phyloP scores from a whole-genome alignment of 2,888 invertebrate genomes.

The Trichopria drosophilae region DNA sequence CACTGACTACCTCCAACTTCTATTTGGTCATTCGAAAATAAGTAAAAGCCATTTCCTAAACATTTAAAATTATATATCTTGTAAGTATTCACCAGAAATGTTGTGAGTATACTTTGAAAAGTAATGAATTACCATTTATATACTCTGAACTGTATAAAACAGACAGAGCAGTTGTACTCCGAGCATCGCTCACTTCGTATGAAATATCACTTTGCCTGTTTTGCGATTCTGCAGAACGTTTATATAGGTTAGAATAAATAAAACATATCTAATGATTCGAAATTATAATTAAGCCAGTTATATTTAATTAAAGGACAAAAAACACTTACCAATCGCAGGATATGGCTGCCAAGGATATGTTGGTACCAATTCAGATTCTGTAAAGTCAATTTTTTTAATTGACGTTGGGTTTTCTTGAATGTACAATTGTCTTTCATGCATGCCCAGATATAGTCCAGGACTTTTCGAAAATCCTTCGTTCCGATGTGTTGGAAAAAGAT shows the following conservation, averaged over 20 bases:
- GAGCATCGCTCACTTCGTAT: conserved; percentile 47
- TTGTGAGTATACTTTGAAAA: too few relatives aligned
- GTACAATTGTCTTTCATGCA: conserved; percentile 76
- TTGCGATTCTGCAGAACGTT: too few relatives aligned
- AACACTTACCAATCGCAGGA: conserved; percentile 61
- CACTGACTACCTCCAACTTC: conserved; percentile 60
- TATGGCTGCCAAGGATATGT: conserved; percentile 77
- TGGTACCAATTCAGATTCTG: conserved; percentile 35
- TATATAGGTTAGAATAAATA: too few relatives aligned
- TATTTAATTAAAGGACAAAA: too few relatives aligned
- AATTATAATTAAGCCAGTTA: too few relatives aligned
- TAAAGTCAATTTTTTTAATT: conserved; percentile 38
- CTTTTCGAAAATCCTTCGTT: conserved; percentile 56
- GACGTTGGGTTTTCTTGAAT: conserved; percentile 49
- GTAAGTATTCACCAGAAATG: too few relatives aligned
- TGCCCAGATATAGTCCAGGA: conserved; percentile 82
- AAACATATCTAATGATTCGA: too few relatives aligned
- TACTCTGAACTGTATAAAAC: conserved; percentile 74
- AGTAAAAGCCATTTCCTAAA: conserved; percentile 75
- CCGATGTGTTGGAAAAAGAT: conserved; percentile 71
- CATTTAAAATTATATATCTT: conserved; percentile 33
- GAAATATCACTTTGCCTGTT: too few relatives aligned
- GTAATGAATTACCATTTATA: conserved; percentile 66
- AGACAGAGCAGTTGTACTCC: conserved; percentile 69
- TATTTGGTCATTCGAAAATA: conserved; percentile 66